Base-by-base conservation (phyloP, 2,113 vertebrate genomes). In the Pedetes capensis region DNA sequence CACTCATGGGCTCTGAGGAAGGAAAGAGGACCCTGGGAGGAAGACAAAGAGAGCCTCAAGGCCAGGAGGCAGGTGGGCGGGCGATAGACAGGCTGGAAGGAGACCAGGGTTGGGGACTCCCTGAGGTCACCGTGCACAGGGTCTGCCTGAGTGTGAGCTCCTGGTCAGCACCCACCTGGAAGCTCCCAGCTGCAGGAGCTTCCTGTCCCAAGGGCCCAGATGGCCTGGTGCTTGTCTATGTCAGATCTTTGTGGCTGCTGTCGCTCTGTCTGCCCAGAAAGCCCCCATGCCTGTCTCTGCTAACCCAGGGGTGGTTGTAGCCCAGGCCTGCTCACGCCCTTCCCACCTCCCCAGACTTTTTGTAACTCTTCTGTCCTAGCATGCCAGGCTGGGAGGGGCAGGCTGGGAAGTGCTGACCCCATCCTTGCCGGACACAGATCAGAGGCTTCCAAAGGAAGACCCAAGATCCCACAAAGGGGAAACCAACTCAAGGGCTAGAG, bases 81-180 rank as follows among this genome's bases (percentile, higher is more conserved):
- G 32, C 9, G 32, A n/a, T 7, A 23, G 23, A 44, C 37, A 66
- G 25, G 11, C 23, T 29, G 0, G 2, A 2, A 57, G 14, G 4
- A 61, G 13, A 8, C 13, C 39, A 63, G 0, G 4, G n/a, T 4
- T 0, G 0, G 37, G 5, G 17, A 9, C 32, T 6, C 27, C 49
- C 59, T 44, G 49, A 51, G 42, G 42, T 27, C 12, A 16, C 14
- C 32, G 20, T 47, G 27, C n/a, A 22, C 61, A 18, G 81, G 14
- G 55, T 23, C 10, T 5, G 71, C 32, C 32, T 8, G 59, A 29
- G 8, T 1, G 1, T 25, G 44, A 57, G 20, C 47, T n/a, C 78
- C 87, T 87, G 25, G 29, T 8, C 57, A 25, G 37, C 64, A 39
- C 37, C 53, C 23, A n/a, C 51, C 16, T 47, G 14, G 47, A 71